Evolutionary conservation across 2,888 invertebrate genomes (phyloP), one percentile per base, ranked within the genome.

Genomic region (Pimpla rufipes): DNA sequence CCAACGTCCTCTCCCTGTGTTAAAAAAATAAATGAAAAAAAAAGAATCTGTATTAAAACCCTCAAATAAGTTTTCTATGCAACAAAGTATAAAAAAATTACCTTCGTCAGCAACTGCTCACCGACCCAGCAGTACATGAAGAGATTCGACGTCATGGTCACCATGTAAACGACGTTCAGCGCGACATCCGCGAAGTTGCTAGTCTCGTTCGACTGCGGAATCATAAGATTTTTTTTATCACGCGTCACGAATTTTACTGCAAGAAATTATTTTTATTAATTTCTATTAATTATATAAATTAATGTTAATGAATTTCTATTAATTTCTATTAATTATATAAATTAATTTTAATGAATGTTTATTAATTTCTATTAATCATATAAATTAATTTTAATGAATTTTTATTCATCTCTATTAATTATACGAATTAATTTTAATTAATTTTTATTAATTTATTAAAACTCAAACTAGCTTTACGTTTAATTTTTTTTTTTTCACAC

Each of bases 41-140:
- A 57, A 21, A 47, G 16, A 50, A 29, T 42, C 2, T 13, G 29
- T 52, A 11, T 29, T 21, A 4, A 18, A 11, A 79, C 45, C 47
- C 47, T 50, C 37, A 21, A n/a, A n/a, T n/a, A n/a, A 37, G 13
- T 21, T 21, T 7, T 5, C 13, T 7, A 23, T 3, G 40, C 40
- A 70, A n/a, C 21, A 7, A 55, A 40, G 6, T 3, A 29, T 5
- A 1, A 57, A 13, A 13, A 11, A 70, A 52, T 23, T 21, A 88
- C 85, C 85, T 81, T 81, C 59, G 81, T 74, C 45, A 80, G 76
- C 8, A 88, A 35, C 16, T 64, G 80, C n/a, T 86, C 85, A 13
- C 85, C 85, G 18, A 86, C 47, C 75, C 84, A 88, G 62, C 86
- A 88, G 64, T 87, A 85, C 57, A 87, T 71, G 52, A 83, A 86